phyloP scores from a whole-genome alignment of 2,113 vertebrate genomes.

The Aphelocoma coerulescens region DNA sequence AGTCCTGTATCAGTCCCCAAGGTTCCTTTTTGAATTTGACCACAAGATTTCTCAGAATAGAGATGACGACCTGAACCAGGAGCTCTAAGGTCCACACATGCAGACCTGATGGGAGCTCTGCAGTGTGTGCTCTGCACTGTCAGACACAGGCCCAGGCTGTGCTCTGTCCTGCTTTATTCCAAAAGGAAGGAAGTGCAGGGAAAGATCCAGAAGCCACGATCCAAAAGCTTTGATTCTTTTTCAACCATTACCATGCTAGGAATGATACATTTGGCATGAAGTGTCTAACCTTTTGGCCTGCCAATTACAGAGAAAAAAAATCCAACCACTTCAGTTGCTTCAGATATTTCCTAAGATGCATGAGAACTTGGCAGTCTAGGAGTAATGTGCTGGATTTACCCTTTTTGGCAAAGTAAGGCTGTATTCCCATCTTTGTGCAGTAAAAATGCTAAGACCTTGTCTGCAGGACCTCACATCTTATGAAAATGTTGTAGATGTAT shows the following conservation, averaged over 20 bases:
- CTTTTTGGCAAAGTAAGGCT: not conserved
- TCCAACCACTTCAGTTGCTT: not conserved
- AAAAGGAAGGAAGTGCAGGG: not conserved
- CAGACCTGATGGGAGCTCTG: not conserved
- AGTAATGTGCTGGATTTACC: not conserved
- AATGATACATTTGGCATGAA: not conserved
- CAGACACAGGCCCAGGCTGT: fast-evolving
- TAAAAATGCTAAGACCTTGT: not conserved
- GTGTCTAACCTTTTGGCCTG: not conserved
- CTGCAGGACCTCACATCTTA: not conserved
- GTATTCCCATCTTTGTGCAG: not conserved
- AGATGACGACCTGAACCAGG: not conserved
- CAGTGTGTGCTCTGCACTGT: not conserved
- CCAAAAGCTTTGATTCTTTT: not conserved
- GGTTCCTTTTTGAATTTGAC: not conserved
- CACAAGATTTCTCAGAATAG: not conserved
- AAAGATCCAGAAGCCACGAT: not conserved
- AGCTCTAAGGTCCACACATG: not conserved
- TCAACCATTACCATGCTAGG: not conserved
- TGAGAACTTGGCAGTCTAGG: not conserved
- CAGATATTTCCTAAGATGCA: not conserved
- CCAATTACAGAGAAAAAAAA: not conserved
- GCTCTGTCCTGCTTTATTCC: not conserved
- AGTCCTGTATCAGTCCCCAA: not conserved
- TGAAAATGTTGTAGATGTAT: not conserved